Conservation (phyloP, 1,140 invertebrate genomes). For the Samia ricini region DNA sequence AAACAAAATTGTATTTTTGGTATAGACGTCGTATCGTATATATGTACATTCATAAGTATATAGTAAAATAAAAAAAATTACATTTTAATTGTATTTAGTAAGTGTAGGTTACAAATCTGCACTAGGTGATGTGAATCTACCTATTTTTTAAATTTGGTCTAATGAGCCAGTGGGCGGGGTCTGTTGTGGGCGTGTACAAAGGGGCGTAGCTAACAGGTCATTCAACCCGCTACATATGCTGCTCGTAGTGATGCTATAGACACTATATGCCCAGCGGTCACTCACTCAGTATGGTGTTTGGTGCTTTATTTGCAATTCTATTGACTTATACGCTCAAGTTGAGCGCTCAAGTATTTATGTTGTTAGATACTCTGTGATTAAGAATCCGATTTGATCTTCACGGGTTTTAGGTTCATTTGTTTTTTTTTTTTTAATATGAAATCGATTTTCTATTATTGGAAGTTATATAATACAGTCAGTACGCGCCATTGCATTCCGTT, state of each 20-base stretch:
- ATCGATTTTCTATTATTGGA: too few species aligned
- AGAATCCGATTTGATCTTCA: not conserved
- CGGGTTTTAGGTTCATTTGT: not conserved
- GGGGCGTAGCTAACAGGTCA: slow-evolving; percentile 54
- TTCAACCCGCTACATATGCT: slow-evolving; percentile 35
- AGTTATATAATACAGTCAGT: too few species aligned
- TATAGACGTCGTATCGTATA: too few species aligned
- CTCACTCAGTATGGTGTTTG: slow-evolving; percentile 35
- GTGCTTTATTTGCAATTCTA: slow-evolving; percentile 58
- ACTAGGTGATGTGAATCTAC: not conserved
- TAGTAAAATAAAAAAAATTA: too few species aligned
- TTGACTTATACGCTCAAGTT: not conserved
- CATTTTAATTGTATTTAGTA: too few species aligned
- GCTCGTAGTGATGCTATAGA: slow-evolving; percentile 18
- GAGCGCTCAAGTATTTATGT: not conserved
- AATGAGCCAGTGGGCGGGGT: slow-evolving; percentile 40
- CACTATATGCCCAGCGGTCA: slow-evolving; percentile 11
- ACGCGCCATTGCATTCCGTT: too few species aligned
- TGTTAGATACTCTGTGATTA: not conserved
- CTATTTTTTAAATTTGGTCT: not conserved
- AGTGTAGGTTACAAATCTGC: too few species aligned
- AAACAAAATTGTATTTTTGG: too few species aligned
- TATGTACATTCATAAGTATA: too few species aligned
- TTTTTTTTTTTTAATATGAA: too few species aligned
- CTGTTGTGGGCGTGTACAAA: slow-evolving; percentile 37